Evolutionary conservation across 2,888 invertebrate species (phyloP).

Genomic region (Philaethria dido): DNA sequence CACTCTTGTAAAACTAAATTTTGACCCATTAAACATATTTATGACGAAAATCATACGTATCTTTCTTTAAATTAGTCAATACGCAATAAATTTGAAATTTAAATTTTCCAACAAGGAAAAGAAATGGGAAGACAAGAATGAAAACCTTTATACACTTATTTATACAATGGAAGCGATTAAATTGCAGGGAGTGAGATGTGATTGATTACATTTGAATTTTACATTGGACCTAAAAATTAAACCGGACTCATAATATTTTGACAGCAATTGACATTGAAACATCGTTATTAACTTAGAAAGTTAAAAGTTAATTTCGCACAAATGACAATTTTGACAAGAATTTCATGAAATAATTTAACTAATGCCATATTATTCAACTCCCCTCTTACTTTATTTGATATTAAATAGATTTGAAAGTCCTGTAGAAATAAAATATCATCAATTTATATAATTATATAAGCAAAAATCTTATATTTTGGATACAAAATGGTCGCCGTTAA

Average conservation of each 20-base stretch:
- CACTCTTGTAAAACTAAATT: too few species aligned
- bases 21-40: too few species aligned
- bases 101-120: conserved; percentile 56
- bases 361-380: not conserved
- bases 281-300: not conserved
- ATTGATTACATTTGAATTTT: conserved; percentile 27
- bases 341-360: not conserved
- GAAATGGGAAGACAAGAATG: conserved; percentile 37
- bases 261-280: conserved; percentile 16
- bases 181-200: conserved; percentile 14
- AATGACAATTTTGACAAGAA: not conserved
- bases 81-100: conserved; percentile 58
- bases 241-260: conserved; percentile 5
- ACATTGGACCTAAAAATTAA: conserved; percentile 16
- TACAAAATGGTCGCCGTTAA: not conserved
- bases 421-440: too few species aligned
- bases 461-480: too few species aligned
- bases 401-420: too few species aligned
- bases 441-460: too few species aligned
- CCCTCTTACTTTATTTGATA: not conserved
- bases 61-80: conserved; percentile 51
- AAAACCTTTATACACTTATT: conserved; percentile 31
- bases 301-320: not conserved
- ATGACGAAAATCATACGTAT: too few species aligned
- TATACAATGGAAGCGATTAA: conserved; percentile 27